A percentile compares a stretch with the other conserved stretches of the same genome.
phyloP scores from a whole-genome alignment of 2,113 vertebrate genomes.

The Aegithalos caudatus region DNA sequence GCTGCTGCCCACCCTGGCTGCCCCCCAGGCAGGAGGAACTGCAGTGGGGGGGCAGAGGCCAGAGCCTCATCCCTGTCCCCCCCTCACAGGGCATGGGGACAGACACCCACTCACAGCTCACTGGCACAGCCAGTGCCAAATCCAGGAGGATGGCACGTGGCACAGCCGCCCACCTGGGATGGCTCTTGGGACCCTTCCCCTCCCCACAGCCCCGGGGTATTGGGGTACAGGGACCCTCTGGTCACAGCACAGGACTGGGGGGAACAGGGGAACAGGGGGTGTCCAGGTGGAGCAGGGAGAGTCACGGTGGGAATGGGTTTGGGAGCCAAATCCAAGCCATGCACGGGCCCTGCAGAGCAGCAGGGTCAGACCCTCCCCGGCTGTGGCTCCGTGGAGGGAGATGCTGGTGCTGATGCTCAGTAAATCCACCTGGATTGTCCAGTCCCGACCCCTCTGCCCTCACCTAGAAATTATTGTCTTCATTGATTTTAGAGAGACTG shows the following conservation, averaged over 20 bases:
- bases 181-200: background rate
- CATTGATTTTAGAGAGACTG: background rate
- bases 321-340: constrained; percentile 19
- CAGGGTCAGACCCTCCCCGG: background rate
- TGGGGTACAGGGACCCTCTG: background rate
- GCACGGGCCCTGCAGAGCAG: background rate
- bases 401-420: background rate
- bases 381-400: background rate
- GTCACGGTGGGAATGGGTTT: background rate
- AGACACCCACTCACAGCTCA: background rate
- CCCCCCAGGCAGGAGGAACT: background rate
- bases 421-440: background rate
- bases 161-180: rapidly evolving
- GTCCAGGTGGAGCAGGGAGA: background rate
- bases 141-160: rapidly evolving
- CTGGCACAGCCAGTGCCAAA: background rate
- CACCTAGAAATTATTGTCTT: background rate
- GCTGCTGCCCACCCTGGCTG: background rate
- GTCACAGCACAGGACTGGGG: background rate
- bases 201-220: rapidly evolving
- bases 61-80: rapidly evolving
- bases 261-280: background rate
- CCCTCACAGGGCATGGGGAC: background rate
- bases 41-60: too few relatives aligned
- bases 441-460: constrained; percentile 15